Base-by-base conservation (phyloP, 2,113 vertebrate genomes). In the Siniperca knerii region DNA sequence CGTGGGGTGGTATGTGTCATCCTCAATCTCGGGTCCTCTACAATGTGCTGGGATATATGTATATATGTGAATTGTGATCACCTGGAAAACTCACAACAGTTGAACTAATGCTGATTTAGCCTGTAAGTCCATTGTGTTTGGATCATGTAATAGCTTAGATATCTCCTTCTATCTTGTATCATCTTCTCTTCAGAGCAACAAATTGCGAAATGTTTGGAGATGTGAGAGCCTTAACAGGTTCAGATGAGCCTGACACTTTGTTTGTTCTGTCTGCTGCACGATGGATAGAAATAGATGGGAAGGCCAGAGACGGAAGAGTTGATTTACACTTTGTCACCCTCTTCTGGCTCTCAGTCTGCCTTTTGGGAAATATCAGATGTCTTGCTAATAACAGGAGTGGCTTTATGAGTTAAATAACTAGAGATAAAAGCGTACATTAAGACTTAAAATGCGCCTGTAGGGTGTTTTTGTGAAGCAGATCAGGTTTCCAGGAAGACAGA, bases 361-460 rank as follows among this genome's bases (percentile, higher is more conserved):
- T 71, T 64, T 69, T 83, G 78, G 88, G 77, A 88, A 87, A 89
- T 77, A 84, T 78, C 78, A 67, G 69, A 77, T 75, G 73, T 81
- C 61, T 35, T 29, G 37, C 77, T 71, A 62, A 84, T 70, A 74
- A 83, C 76, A 71, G 46, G n/a, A 50, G 57, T 8, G 60, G 54
- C 46, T 75, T 77, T 55, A 77, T 64, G 64, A 64, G 72, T 55
- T 80, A 46, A 81, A 79, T 29, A 57, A 40, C 37, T 18, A 2
- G 35, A 60, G 44, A 79, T 65, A 62, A 60, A 83, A 21, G 62
- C 5, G n/a, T 37, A 37, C 21, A 64, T 33, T 57, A 33, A 54
- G 23, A 57, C 74, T 65, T 55, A 0, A 85, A 65, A 40, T 44
- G 18, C 0, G 0, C 15, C 46, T 68, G 35, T 4, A 4, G 54